Percentiles rank a stretch among this genome's conserved stretches.
These are phyloP conservation scores for Drosophila littoralis DNA, from an alignment of 1,140 invertebrate species.

Conservation along the genomic window DNA sequence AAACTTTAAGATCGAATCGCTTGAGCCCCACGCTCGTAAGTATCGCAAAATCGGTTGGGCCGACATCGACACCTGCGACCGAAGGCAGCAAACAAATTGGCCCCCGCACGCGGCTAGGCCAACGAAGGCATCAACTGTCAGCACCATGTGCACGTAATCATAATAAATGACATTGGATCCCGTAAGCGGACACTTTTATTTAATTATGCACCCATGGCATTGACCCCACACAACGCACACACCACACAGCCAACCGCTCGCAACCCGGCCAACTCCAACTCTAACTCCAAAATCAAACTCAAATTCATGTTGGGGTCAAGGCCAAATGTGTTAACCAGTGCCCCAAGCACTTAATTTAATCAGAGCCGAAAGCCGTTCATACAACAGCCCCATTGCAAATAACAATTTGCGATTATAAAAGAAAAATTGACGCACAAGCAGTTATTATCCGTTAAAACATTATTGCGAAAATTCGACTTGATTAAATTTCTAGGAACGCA, in stretches of 20 bases:
- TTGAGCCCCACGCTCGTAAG: slow-evolving; percentile 12
- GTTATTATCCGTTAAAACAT: background rate
- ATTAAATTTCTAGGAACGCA: background rate
- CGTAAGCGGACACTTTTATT: slow-evolving; percentile 54
- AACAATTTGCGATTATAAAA: slow-evolving; percentile 10
- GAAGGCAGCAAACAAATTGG: background rate
- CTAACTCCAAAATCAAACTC: slow-evolving; percentile 15
- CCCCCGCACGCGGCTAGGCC: background rate
- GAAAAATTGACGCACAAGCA: background rate
- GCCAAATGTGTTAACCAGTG: slow-evolving; percentile 12
- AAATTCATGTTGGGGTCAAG: slow-evolving; percentile 16
- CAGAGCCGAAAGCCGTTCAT: background rate
- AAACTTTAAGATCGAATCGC: slow-evolving; percentile 48
- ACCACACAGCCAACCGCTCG: background rate
- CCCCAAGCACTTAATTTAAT: slow-evolving; percentile 3
- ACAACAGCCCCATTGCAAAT: background rate
- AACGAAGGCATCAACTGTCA: slow-evolving; percentile 34
- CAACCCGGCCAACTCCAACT: background rate
- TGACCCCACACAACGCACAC: slow-evolving; percentile 20
- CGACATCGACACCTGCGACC: slow-evolving; percentile 39
- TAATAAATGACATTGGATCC: slow-evolving; percentile 50
- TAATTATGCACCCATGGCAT: slow-evolving; percentile 41
- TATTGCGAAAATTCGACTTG: background rate
- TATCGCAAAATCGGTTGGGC: slow-evolving; percentile 32
- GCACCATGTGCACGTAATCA: slow-evolving; percentile 50